Evolutionary conservation across 2,797 vertebrate genomes (phyloP).

Genomic region (Sebastes itinus): DNA sequence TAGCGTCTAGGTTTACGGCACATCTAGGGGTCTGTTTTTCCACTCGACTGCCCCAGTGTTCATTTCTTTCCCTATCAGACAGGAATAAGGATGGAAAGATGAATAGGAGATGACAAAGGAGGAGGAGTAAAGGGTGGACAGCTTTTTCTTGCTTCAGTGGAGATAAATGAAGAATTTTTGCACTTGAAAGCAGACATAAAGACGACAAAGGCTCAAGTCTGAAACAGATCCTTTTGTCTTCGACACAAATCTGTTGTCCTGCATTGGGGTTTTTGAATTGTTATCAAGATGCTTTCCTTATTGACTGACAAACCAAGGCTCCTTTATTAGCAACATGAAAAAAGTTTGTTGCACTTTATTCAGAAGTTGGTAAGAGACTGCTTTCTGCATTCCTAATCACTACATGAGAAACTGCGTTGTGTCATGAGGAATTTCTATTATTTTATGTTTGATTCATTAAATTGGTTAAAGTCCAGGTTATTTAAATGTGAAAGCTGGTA

Average conservation of each 20-base stretch:
- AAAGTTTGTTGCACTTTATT: background rate
- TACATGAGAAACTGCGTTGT: background rate
- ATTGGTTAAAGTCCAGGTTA: background rate
- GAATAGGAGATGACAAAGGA: slow-evolving; percentile 64
- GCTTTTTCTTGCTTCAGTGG: slow-evolving; percentile 70
- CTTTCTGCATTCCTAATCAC: slow-evolving; percentile 3
- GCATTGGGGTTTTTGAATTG: slow-evolving; percentile 12
- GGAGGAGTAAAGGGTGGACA: slow-evolving; percentile 63
- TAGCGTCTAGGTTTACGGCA: slow-evolving; percentile 47
- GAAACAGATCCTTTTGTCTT: slow-evolving; percentile 56
- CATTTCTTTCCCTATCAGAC: slow-evolving; percentile 60
- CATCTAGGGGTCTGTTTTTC: slow-evolving; percentile 54
- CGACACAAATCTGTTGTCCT: slow-evolving; percentile 26
- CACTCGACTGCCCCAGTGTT: slow-evolving; percentile 59
- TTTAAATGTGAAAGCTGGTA: background rate
- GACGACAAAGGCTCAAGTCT: slow-evolving; percentile 28
- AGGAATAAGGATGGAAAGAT: slow-evolving; percentile 51
- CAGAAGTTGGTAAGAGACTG: background rate
- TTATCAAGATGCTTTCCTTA: slow-evolving; percentile 7
- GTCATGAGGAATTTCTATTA: background rate
- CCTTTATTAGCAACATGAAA: background rate
- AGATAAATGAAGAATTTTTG: slow-evolving; percentile 64
- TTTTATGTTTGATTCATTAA: background rate
- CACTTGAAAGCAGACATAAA: slow-evolving; percentile 65
- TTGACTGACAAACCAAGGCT: slow-evolving; percentile 13